Percentiles rank a stretch among this genome's conserved stretches.
These are phyloP conservation scores for Erythrocercus mccallii DNA, from an alignment of 2,113 vertebrate genomes.

Conservation along the genomic window DNA sequence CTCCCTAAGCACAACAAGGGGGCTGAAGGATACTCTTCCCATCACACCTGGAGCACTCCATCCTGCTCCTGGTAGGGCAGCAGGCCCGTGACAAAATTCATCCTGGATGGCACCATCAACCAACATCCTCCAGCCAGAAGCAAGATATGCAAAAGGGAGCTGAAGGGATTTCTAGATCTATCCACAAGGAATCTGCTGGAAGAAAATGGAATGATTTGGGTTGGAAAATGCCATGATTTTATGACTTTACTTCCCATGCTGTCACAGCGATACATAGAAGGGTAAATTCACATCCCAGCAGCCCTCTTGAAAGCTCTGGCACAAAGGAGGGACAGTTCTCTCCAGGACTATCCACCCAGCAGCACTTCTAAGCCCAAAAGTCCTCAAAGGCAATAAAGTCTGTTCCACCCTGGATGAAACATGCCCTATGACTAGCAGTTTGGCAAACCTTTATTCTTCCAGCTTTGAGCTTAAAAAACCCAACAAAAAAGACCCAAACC, in stretches of 20 bases:
- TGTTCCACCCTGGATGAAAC: slow-evolving; percentile 3
- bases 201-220: too few species aligned
- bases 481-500: neutral
- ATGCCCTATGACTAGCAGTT: slow-evolving; percentile 12
- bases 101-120: neutral
- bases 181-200: neutral
- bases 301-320: neutral
- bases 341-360: neutral
- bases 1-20: neutral
- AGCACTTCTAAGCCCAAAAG: neutral
- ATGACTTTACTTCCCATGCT: neutral
- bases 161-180: neutral
- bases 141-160: fast-evolving
- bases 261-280: neutral
- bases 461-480: neutral
- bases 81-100: neutral
- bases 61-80: neutral
- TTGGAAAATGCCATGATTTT: too few species aligned
- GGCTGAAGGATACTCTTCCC: neutral
- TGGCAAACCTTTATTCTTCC: slow-evolving; percentile 59
- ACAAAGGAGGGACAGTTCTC: neutral
- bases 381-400: neutral
- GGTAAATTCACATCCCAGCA: neutral
- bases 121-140: neutral
- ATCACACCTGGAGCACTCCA: neutral